Percentiles rank a stretch among this genome's conserved stretches.
Evolutionary conservation across 2,888 invertebrate species (phyloP).

Genomic region (Idaea straminata): DNA sequence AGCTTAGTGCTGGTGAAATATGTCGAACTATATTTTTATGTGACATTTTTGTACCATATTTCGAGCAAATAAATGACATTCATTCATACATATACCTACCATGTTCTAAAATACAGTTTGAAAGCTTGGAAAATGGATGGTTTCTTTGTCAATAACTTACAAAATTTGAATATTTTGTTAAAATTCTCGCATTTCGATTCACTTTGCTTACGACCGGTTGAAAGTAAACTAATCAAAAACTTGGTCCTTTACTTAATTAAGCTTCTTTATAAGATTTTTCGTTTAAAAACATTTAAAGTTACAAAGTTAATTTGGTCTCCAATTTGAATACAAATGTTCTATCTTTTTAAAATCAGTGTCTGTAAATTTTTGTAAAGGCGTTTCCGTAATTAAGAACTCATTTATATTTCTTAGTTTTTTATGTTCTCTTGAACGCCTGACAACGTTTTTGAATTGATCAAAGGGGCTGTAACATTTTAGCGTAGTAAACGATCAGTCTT

Average conservation of each 20-base stretch:
- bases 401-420: background rate
- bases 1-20: no score
- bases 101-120: no score
- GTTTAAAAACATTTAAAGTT: background rate
- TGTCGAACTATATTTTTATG: no score
- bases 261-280: background rate
- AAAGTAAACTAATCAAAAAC: background rate
- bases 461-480: no score
- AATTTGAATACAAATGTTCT: background rate
- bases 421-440: background rate
- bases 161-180: no score
- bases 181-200: background rate
- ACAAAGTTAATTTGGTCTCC: background rate
- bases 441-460: no score
- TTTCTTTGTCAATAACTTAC: no score
- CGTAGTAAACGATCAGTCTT: no score
- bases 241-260: background rate
- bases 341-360: background rate
- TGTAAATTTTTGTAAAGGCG: background rate
- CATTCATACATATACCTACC: no score
- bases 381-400: background rate
- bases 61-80: no score
- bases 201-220: background rate
- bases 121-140: no score
- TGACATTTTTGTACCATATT: no score